Conservation (phyloP, 2,888 invertebrate species). For the Watsonalla binaria region DNA sequence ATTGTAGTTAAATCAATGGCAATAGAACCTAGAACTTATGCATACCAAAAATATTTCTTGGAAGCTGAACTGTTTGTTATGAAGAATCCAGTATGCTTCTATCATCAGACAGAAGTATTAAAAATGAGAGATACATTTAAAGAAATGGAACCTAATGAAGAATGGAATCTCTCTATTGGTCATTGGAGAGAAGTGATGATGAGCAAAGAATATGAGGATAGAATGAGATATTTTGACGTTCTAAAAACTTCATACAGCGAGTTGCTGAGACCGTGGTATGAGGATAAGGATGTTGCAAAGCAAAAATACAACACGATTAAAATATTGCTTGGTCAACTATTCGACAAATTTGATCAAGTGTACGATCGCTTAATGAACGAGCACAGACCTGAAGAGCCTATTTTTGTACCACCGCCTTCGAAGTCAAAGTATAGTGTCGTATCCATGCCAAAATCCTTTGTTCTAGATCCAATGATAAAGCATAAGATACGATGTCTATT, state of each 20-base stretch:
- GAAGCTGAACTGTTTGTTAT: conserved; percentile 62
- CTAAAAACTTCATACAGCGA: conserved; percentile 44
- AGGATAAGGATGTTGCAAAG: conserved; percentile 42
- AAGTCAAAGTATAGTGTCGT: neutral
- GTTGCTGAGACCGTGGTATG: conserved; percentile 56
- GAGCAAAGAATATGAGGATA: conserved; percentile 49
- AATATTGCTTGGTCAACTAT: conserved; percentile 41
- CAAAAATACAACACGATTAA: conserved; percentile 53
- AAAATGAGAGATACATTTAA: conserved; percentile 47
- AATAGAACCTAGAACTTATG: conserved; percentile 45
- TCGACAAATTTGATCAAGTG: conserved; percentile 51
- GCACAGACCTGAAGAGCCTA: neutral
- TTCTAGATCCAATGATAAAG: conserved; percentile 11
- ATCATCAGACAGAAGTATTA: conserved; percentile 63
- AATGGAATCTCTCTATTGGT: conserved; percentile 58
- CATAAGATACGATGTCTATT: conserved; percentile 41
- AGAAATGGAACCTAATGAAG: conserved; percentile 39
- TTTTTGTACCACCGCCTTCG: neutral
- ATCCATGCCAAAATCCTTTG: neutral
- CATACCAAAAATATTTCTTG: conserved; percentile 54
- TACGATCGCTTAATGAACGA: conserved; percentile 28
- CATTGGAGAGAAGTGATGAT: conserved; percentile 61
- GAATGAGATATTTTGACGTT: conserved; percentile 54
- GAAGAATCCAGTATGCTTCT: conserved; percentile 66
- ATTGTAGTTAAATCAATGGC: conserved; percentile 35